These are phyloP conservation scores for Epinephelus malabaricus DNA, from an alignment of 2,797 vertebrate genomes.

Conservation along the genomic window DNA sequence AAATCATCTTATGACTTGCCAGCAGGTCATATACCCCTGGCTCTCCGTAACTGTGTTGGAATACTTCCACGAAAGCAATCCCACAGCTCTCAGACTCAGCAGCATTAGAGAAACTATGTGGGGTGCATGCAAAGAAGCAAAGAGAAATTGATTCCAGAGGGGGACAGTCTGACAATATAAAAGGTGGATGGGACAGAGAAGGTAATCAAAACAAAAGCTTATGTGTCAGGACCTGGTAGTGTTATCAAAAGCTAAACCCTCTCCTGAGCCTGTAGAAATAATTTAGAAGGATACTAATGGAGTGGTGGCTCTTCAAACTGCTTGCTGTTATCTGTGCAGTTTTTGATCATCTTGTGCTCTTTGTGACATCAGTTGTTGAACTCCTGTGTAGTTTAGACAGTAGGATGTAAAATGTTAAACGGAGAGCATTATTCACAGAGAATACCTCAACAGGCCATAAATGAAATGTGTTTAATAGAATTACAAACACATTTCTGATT, in stretches of 20 bases:
- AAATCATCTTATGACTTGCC: conserved; percentile 35
- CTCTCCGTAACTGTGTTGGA: conserved; percentile 31
- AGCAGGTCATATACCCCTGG: conserved; percentile 27
- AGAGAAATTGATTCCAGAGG: conserved; percentile 26
- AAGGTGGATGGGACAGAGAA: conserved; percentile 5
- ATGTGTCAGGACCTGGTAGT: conserved; percentile 10
- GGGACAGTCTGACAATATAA: conserved; percentile 1
- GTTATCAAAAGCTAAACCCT: conserved; percentile 19
- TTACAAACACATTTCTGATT: conserved; percentile 41
- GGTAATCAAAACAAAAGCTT: conserved; percentile 44
- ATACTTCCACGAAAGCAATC: conserved; percentile 51
- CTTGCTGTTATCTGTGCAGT: background rate
- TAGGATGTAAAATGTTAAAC: conserved; percentile 3
- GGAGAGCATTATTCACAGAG: background rate
- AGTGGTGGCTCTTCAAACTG: background rate
- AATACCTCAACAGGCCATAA: background rate
- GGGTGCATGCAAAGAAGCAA: conserved; percentile 33
- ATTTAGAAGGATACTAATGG: background rate
- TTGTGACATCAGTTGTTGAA: background rate
- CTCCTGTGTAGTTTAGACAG: background rate
- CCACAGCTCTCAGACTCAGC: conserved; percentile 30
- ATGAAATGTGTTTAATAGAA: conserved; percentile 21
- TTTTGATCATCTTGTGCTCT: background rate
- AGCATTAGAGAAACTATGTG: conserved; percentile 33
- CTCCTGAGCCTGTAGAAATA: conserved; percentile 2